Base-by-base conservation (phyloP, 2,888 invertebrate genomes). In the Nephrocerus scutellatus region DNA sequence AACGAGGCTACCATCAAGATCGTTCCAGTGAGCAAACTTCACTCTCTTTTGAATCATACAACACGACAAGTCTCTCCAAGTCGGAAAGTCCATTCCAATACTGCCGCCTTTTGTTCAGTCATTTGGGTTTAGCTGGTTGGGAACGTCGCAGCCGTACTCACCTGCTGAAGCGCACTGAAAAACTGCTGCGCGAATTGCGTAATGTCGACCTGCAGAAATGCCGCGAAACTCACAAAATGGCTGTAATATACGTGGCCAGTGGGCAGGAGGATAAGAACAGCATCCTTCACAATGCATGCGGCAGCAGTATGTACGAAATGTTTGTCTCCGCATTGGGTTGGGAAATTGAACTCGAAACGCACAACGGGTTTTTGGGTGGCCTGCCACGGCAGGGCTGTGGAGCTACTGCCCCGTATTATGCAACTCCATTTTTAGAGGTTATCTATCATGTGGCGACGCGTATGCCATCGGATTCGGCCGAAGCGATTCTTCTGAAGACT, bases 401-500 rank as follows among this genome's bases (percentile, higher is more conserved):
- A 2, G 80, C 84, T 30, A 90, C 90, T 14, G 92, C 96, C 6
- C 96, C 96, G 0, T 98, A 98, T 70, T 84, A 83, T 61, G 92
- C 96, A 20, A 90, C 90, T 5, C 89, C 93, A 36, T 91, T 91
- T 46, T 74, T 85, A 4, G 97, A 98, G 73, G 85, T 68, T 13
- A 80, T 99, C 51, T 98, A 93, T 71, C 98, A 98, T 70, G 97
- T 98, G 32, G 89, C 96, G 37, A 98, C 98, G 4, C 76, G 95
- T 53, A 93, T 99, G 88, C 91, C 92, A 7, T 86, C 89, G 1
- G 85, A 86, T 57, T 82, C 82, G 31, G 82, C 89, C 2, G 91
- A 91, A 67, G 83, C 86, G 41, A 80, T 91, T 54, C 74, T 90
- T 35, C 85, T 85, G 63, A 91, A 91, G 86, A 90, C 92, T 10